Conservation (phyloP, 2,113 vertebrate genomes). For the Sclerurus mexicanus region DNA sequence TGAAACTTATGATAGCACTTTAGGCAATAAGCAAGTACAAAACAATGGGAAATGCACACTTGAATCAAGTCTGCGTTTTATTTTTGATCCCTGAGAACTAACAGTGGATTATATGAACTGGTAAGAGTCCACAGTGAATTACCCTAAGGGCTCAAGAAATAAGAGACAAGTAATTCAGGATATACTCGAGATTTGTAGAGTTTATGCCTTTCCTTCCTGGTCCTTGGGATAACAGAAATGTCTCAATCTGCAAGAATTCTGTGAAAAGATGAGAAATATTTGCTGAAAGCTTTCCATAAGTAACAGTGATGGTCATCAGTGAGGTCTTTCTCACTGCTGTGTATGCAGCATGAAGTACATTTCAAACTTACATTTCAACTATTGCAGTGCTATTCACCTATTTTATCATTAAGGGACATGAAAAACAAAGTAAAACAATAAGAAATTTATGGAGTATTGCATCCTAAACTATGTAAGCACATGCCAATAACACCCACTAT, state of each 20-base stretch:
- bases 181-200: neutral
- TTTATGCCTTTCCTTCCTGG: neutral
- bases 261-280: neutral
- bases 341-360: neutral
- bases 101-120: neutral
- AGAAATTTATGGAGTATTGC: neutral
- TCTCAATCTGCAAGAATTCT: neutral
- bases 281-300: slow-evolving; percentile 11
- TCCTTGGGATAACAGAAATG: neutral
- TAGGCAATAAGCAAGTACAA: neutral
- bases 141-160: neutral
- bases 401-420: slow-evolving; percentile 2
- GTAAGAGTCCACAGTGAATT: neutral
- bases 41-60: neutral
- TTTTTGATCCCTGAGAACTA: neutral
- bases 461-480: neutral
- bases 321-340: neutral
- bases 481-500: neutral
- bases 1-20: neutral
- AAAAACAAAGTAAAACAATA: slow-evolving; percentile 15
- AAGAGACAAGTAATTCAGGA: neutral
- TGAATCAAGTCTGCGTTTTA: neutral
- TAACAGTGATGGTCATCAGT: neutral
- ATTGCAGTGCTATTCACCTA: neutral
- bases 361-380: slow-evolving; percentile 12